A percentile compares a stretch with the other conserved stretches of the same genome.
Evolutionary conservation across 2,113 vertebrate species (phyloP).

Genomic region (Nycticryphes semicollaris): DNA sequence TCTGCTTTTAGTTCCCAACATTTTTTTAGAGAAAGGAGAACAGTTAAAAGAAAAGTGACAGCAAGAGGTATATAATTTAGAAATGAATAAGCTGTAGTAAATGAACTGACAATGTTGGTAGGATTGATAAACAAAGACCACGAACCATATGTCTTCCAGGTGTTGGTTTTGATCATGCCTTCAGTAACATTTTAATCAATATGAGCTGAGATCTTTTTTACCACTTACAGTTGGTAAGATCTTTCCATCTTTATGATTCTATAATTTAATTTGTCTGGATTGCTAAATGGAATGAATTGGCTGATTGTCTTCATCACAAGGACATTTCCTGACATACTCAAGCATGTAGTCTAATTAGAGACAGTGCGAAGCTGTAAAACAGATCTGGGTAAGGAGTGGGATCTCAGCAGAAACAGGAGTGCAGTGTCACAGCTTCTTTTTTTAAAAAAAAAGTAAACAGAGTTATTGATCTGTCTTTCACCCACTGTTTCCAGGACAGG

Average conservation of each 20-base stretch:
- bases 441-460: neutral
- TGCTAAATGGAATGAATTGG: conserved; percentile 2
- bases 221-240: neutral
- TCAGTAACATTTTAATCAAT: neutral
- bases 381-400: neutral
- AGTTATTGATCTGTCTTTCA: neutral
- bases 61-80: neutral
- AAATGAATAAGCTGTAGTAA: neutral
- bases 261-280: conserved; percentile 22
- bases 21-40: neutral
- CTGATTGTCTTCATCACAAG: neutral
- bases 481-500: neutral
- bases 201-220: neutral
- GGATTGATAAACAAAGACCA: neutral
- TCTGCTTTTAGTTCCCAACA: neutral
- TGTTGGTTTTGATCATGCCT: neutral
- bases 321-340: neutral
- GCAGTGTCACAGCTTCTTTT: neutral
- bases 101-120: neutral
- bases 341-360: neutral
- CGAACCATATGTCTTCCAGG: neutral
- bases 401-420: neutral
- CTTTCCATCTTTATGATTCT: neutral
- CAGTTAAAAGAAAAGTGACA: neutral
- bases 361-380: neutral